Evolutionary conservation across 1,140 invertebrate species (phyloP), one percentile per base, ranked within the genome.

Genomic region (Planococcus citri): DNA sequence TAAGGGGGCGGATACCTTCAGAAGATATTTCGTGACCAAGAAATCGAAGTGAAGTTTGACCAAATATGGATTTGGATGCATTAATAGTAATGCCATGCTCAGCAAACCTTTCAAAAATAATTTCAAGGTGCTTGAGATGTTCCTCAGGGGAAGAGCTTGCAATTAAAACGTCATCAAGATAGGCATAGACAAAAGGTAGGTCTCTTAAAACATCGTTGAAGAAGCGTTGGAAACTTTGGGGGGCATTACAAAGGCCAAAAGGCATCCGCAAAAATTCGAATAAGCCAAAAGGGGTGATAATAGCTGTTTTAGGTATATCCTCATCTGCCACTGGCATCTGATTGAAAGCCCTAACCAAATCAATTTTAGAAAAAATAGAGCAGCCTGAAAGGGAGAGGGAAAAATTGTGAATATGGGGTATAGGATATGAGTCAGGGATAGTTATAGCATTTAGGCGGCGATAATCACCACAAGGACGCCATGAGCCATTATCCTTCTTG

Each of bases 341-440:
- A 74, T 79, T 78, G 73, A 79, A 85, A 0, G 82, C 82, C n/a
- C 74, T 73, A 0, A 73, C 71, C 1, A 84, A 68, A 75, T 85
- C 82, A 0, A 84, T 70, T 1, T 72, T 76, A 0, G 78, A 76
- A 69, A 84, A 84, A 24, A 77, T 76, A 10, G 70, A 76, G 17
- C 75, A 74, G 2, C 78, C 79, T 71, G 73, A 71, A 14, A 70
- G 51, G 20, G 17, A 33, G 71, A 0, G 68, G 0, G 74, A 69
- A 38, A 77, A 77, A 72, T 80, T 78, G 24, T 76, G 71, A 0
- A 77, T 69, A 33, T 76, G 71, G 1, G 72, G 72, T 0, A 76
- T 67, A 0, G 74, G 76, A 68, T 78, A 81, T 1, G 74, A 41
- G 70, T 82, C 79, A 1, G 76, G 73, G 6, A 74, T 74, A 4